Evolutionary conservation across 2,888 invertebrate genomes (phyloP).

Genomic region (Eutolmus rufibarbis): DNA sequence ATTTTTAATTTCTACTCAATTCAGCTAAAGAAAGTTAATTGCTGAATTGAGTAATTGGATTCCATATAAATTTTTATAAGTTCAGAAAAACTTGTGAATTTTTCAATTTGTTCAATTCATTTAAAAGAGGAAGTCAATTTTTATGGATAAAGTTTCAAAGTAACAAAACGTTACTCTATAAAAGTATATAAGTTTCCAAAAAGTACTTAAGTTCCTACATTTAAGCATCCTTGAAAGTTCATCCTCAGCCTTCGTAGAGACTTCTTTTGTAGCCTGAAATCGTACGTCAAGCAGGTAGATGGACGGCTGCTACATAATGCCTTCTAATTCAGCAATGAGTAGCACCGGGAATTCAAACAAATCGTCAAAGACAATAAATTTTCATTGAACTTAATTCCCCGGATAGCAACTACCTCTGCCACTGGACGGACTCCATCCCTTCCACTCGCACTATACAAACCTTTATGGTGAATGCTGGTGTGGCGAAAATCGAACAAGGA

Average conservation of each 20-base stretch:
- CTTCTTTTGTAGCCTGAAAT: background rate
- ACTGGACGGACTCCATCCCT: background rate
- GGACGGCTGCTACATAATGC: background rate
- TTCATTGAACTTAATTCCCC: slow-evolving; percentile 14
- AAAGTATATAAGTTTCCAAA: background rate
- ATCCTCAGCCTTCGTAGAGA: background rate
- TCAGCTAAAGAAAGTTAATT: too few relatives aligned
- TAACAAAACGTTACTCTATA: background rate
- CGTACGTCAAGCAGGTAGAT: background rate
- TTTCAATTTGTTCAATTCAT: too few relatives aligned
- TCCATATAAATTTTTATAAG: background rate
- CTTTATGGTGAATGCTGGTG: background rate
- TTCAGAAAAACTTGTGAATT: background rate
- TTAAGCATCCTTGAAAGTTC: background rate
- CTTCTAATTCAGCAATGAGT: background rate
- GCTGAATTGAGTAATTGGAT: too few relatives aligned
- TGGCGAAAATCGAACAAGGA: background rate
- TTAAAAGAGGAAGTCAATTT: too few relatives aligned
- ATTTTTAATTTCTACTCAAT: too few relatives aligned
- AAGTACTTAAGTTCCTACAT: background rate
- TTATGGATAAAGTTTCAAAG: too few relatives aligned
- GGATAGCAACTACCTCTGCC: background rate
- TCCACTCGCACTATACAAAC: background rate
- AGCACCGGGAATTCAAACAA: slow-evolving; percentile 17
- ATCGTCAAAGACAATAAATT: slow-evolving; percentile 19